Conservation (phyloP, 2,797 vertebrate species). For the Lates japonicus region DNA sequence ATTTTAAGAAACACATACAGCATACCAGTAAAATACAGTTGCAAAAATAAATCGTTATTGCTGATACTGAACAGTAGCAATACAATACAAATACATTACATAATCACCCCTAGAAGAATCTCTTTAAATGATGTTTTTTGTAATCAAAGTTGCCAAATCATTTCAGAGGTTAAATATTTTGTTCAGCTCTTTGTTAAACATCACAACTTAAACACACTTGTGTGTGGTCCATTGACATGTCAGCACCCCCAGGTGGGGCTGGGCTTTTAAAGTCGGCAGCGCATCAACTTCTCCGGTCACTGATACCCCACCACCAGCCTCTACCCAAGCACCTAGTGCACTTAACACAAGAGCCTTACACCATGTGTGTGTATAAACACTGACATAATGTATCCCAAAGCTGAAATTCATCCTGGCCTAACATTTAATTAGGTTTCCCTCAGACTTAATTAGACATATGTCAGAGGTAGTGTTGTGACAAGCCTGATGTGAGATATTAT, state of each 20-base stretch:
- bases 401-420: slow-evolving; percentile 77
- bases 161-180: slow-evolving; percentile 57
- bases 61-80: background rate
- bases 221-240: slow-evolving; percentile 53
- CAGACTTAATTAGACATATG: slow-evolving; percentile 83
- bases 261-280: slow-evolving; percentile 63
- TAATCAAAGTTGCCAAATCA: slow-evolving; percentile 45
- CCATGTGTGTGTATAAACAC: slow-evolving; percentile 65
- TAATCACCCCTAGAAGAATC: slow-evolving; percentile 9
- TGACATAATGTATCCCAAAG: slow-evolving; percentile 78
- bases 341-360: slow-evolving; percentile 73
- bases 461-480: slow-evolving; percentile 82
- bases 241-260: slow-evolving; percentile 65
- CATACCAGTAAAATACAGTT: background rate
- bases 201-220: slow-evolving; percentile 36
- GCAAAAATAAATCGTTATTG: background rate
- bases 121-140: slow-evolving; percentile 30
- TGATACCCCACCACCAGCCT: slow-evolving; percentile 77
- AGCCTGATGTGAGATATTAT: slow-evolving; percentile 79
- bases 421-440: slow-evolving; percentile 84
- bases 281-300: slow-evolving; percentile 67
- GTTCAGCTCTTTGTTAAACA: slow-evolving; percentile 58
- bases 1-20: background rate
- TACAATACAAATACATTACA: background rate
- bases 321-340: slow-evolving; percentile 70